Conservation (phyloP, 2,113 vertebrate genomes). For the Spheniscus mendiculus region DNA sequence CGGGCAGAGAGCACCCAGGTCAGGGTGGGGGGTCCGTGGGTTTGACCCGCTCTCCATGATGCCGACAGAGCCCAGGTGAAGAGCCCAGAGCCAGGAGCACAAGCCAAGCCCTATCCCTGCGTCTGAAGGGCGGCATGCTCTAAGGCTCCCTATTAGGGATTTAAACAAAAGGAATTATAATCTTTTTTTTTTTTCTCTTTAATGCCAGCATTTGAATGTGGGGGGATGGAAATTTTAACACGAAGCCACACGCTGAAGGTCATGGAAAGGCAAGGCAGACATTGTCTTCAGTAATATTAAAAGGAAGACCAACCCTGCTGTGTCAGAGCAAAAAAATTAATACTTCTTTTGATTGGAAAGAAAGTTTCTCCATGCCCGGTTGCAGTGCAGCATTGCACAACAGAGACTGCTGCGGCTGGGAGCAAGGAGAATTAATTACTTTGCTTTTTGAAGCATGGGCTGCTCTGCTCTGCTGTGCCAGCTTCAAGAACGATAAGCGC, state of each 20-base stretch:
- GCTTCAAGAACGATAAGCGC: background rate
- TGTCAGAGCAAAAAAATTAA: background rate
- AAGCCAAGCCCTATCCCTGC: background rate
- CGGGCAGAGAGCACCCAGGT: background rate
- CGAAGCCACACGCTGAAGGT: background rate
- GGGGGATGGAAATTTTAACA: background rate
- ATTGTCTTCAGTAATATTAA: constrained; percentile 5
- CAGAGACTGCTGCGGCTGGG: background rate
- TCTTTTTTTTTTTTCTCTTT: background rate
- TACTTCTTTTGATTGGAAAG: constrained; percentile 28
- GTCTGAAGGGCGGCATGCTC: background rate
- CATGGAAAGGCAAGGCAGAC: constrained; percentile 2
- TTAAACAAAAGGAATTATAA: constrained; percentile 57
- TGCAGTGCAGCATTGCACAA: constrained; percentile 22
- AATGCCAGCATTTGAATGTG: background rate
- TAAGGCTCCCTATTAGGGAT: background rate
- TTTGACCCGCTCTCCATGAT: fast-evolving
- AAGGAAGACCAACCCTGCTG: constrained; percentile 10
- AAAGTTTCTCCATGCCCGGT: constrained; percentile 23
- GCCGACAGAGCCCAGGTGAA: background rate
- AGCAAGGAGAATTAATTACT: constrained; percentile 57
- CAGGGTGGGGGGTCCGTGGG: fast-evolving
- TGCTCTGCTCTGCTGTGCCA: constrained; percentile 28
- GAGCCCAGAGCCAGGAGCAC: background rate
- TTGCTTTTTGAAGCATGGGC: constrained; percentile 57